phyloP scores from a whole-genome alignment of 2,113 vertebrate genomes.

The Nettapus auritus region DNA sequence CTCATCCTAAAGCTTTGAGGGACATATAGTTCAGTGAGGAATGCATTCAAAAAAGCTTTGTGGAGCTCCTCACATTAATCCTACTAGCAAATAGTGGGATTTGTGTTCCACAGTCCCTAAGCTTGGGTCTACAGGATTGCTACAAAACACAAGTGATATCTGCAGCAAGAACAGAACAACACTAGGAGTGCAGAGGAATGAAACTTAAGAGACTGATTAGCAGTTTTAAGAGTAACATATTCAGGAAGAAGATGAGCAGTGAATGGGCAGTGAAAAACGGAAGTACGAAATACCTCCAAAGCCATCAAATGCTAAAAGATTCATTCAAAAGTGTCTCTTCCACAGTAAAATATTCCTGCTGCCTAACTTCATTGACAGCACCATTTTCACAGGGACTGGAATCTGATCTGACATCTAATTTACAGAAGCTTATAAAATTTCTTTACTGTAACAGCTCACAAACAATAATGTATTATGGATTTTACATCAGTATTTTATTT shows the following conservation, averaged over 20 bases:
- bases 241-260: neutral
- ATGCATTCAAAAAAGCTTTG: neutral
- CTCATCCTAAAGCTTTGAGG: neutral
- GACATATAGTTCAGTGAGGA: neutral
- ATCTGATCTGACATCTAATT: neutral
- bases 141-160: neutral
- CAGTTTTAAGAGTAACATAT: neutral
- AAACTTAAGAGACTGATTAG: neutral
- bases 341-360: neutral
- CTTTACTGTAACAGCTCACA: neutral
- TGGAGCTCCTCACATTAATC: neutral
- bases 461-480: neutral
- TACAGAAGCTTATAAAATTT: constrained; percentile 7
- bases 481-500: constrained; percentile 2
- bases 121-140: neutral
- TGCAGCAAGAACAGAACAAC: neutral
- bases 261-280: neutral
- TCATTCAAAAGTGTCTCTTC: neutral
- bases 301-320: neutral
- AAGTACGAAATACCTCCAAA: neutral
- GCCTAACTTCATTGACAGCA: neutral
- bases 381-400: neutral
- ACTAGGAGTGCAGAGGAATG: neutral
- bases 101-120: neutral
- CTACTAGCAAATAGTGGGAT: neutral